Evolutionary conservation across 1,140 invertebrate species (phyloP).

Genomic region (Papilio xuthus): DNA sequence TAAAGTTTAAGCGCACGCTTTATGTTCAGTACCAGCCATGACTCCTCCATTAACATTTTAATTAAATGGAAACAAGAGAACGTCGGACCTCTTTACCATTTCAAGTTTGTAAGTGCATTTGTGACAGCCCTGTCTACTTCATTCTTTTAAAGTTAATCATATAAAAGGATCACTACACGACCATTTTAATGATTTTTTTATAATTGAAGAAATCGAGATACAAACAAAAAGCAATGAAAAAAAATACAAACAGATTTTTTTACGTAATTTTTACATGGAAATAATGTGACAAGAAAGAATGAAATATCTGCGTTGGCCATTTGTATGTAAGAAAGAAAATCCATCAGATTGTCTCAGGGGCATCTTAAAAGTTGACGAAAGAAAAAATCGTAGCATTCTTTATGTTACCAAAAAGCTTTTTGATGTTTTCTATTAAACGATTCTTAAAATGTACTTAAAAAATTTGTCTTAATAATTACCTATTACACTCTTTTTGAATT

Average conservation of each 20-base stretch:
- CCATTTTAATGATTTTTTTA: not conserved
- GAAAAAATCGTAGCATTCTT: not conserved
- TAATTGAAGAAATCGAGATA: not conserved
- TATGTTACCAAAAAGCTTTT: not conserved
- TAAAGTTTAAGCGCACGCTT: conserved; percentile 32
- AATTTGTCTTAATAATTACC: not conserved
- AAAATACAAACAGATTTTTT: not conserved
- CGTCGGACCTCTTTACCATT: conserved; percentile 60
- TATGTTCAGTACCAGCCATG: conserved; percentile 52
- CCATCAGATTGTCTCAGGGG: conserved; percentile 18
- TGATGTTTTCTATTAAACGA: not conserved
- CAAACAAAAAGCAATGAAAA: not conserved
- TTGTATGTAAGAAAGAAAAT: conserved; percentile 20
- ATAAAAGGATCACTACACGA: conserved; percentile 23
- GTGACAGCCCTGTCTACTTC: conserved; percentile 26
- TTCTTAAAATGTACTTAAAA: not conserved
- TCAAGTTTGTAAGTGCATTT: conserved; percentile 58
- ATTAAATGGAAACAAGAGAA: conserved; percentile 74
- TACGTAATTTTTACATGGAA: not conserved
- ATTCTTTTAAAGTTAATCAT: conserved; percentile 27
- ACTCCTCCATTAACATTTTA: conserved; percentile 68
- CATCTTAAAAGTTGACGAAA: conserved; percentile 16
- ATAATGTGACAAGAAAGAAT: conserved; percentile 11
- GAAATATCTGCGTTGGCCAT: conserved; percentile 10
- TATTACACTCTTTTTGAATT: not conserved